Conservation (phyloP, 2,888 invertebrate genomes). For the Macrosoma leucophasiata region DNA sequence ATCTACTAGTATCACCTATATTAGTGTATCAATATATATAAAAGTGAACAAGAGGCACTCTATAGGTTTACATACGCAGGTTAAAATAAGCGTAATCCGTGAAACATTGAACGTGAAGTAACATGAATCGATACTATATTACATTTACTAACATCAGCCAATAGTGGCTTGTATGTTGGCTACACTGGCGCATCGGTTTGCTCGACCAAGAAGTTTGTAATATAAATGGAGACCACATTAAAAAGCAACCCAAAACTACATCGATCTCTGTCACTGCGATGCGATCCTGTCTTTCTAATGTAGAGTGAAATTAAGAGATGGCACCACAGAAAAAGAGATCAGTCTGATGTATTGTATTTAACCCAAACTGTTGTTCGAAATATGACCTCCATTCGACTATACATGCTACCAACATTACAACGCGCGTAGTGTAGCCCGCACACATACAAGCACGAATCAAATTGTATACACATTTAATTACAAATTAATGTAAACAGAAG, state of each 20-base stretch:
- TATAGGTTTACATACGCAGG: constrained; percentile 74
- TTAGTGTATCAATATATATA: constrained; percentile 73
- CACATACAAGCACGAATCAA: constrained; percentile 19
- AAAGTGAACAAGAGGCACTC: constrained; percentile 77
- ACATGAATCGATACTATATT: constrained; percentile 43
- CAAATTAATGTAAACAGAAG: constrained; percentile 40
- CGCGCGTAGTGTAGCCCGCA: constrained; percentile 1
- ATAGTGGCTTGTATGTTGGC: constrained; percentile 18
- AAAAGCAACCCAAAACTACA: too few relatives aligned
- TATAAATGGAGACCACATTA: too few relatives aligned
- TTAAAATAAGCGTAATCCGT: constrained; percentile 70
- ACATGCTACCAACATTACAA: too few relatives aligned
- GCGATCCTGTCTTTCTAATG: too few relatives aligned
- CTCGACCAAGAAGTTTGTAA: neutral
- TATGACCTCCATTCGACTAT: too few relatives aligned
- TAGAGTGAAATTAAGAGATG: too few relatives aligned
- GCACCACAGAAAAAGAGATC: too few relatives aligned
- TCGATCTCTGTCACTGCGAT: too few relatives aligned
- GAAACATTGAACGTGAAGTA: constrained; percentile 60
- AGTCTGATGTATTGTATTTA: too few relatives aligned
- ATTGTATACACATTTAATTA: constrained; percentile 34
- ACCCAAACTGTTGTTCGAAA: too few relatives aligned
- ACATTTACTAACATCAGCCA: constrained; percentile 38
- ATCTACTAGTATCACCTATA: constrained; percentile 52
- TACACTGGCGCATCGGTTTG: too few relatives aligned